A percentile compares a stretch with the other conserved stretches of the same genome.
Evolutionary conservation across 2,113 vertebrate species (phyloP).

Genomic region (Pollimyrus isidori): DNA sequence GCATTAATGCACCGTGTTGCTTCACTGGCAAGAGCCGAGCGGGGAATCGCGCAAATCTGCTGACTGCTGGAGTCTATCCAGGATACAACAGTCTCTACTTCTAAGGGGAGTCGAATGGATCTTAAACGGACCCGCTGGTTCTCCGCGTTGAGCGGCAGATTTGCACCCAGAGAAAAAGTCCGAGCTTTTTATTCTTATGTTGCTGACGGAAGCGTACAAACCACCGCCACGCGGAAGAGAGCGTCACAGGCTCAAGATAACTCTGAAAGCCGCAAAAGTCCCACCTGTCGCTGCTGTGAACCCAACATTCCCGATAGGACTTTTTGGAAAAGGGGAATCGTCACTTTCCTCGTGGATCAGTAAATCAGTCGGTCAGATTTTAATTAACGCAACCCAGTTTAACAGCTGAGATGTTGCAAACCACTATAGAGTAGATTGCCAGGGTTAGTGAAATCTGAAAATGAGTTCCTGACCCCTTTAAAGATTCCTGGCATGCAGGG

Average conservation of each 20-base stretch:
- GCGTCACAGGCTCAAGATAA: neutral
- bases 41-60: neutral
- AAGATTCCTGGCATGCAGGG: neutral
- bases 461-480: slow-evolving; percentile 3
- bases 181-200: neutral
- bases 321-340: neutral
- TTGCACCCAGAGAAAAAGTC: neutral
- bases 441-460: neutral
- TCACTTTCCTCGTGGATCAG: neutral
- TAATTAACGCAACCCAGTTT: neutral
- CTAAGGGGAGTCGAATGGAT: neutral
- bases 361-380: neutral
- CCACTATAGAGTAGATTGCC: neutral
- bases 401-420: neutral
- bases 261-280: neutral
- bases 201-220: neutral
- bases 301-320: neutral
- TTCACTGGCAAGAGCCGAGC: neutral
- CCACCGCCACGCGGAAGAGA: neutral
- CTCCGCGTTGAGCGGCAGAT: neutral
- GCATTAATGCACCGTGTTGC: neutral
- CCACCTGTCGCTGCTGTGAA: neutral
- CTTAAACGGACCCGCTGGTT: neutral
- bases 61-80: neutral
- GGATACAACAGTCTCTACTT: neutral